A percentile compares a stretch with the other conserved stretches of the same genome.
phyloP scores from a whole-genome alignment of 1,140 invertebrate species.

The Aphidius ervi region DNA sequence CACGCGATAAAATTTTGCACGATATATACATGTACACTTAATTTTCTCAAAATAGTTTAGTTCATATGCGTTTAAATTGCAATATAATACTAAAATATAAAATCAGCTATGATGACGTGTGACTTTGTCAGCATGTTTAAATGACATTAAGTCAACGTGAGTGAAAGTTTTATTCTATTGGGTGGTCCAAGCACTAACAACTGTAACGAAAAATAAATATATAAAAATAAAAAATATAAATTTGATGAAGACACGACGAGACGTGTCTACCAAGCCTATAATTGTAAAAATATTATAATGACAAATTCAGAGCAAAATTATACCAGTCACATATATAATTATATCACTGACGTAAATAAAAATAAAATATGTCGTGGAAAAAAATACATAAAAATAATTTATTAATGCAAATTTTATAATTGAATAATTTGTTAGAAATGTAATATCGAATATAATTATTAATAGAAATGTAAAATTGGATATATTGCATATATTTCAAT shows the following conservation, averaged over 20 bases:
- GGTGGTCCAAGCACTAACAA: slow-evolving; percentile 24
- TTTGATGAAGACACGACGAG: slow-evolving; percentile 1
- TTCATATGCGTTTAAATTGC: background rate
- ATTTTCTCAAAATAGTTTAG: slow-evolving; percentile 3
- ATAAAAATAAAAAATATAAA: background rate
- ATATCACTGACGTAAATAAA: no score
- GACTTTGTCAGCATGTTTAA: slow-evolving; percentile 13
- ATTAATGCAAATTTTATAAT: no score
- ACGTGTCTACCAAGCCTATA: background rate
- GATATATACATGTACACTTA: no score
- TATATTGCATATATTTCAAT: no score
- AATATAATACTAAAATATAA: background rate
- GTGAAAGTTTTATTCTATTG: slow-evolving; percentile 30
- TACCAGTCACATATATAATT: no score
- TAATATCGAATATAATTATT: no score
- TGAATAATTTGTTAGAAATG: no score
- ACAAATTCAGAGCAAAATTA: background rate
- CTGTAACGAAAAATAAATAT: background rate
- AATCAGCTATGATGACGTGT: slow-evolving; percentile 4
- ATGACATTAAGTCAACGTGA: slow-evolving; percentile 36
- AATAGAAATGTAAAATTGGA: no score
- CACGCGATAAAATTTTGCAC: slow-evolving; percentile 9
- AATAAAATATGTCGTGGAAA: no score
- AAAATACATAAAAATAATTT: no score
- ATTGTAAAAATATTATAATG: slow-evolving; percentile 5